Evolutionary conservation across 1,140 invertebrate species (phyloP), one percentile per base, ranked within the genome.

Genomic region (Aphidius ervi): DNA sequence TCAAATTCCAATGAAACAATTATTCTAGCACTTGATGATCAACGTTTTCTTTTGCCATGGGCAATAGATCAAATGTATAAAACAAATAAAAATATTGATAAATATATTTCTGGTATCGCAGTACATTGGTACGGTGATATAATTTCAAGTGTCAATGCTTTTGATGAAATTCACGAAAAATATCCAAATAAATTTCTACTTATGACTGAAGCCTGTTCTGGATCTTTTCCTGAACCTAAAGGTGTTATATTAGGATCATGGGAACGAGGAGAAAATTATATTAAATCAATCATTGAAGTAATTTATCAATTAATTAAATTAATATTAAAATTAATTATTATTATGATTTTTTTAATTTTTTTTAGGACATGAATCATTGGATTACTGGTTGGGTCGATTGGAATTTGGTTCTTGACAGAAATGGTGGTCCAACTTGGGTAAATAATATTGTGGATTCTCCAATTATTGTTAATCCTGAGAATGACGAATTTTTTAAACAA

Each of bases 331-430:
- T 31, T 31, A 31, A 31, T 31, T 31, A 31, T 31, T 31, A 31
- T 31, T 0, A 16, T 16, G 16, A 16, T 16, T 31, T 3, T 3
- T 31, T 31, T 1, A n/a, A n/a, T 31, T 31, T 31, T 41, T 67
- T 80, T 3, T 75, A 91, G 84, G 87, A 91, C 75, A 71, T 93
- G 47, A 87, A 87, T 65, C 83, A 89, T 70, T 85, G 77, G 71
- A 82, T 83, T 60, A 86, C 82, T 71, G 87, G 90, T 4, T 94
- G 92, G 92, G 82, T 92, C 5, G 94, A 97, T 72, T 97, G 94
- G 94, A 97, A 96, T 75, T 75, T 96, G 0, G 88, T 86, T 31
- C 74, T 96, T 10, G 82, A 92, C 65, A 76, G 84, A 67, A 68
- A 79, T 16, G 94, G 93, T 50, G 93, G 92, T 4, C 92, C 93